Conservation (phyloP, 2,113 vertebrate genomes). For the Sturnus vulgaris region DNA sequence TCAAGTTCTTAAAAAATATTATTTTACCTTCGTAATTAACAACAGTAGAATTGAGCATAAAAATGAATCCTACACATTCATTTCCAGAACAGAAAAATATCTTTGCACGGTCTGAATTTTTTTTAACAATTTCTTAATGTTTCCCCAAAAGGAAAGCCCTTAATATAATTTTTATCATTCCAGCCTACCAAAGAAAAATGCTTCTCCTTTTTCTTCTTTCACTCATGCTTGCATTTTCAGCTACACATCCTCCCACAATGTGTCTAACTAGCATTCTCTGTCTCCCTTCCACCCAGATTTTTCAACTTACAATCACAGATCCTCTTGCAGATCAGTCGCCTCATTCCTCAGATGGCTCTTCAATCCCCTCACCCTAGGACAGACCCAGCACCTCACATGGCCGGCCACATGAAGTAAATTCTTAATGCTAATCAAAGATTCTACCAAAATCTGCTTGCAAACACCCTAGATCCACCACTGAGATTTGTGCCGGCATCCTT, state of each 20-base stretch:
- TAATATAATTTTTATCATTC: slow-evolving; percentile 15
- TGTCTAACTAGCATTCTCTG: slow-evolving; percentile 73
- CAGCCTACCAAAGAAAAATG: not conserved
- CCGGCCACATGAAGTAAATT: slow-evolving; percentile 68
- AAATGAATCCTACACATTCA: not conserved
- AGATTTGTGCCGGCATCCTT: slow-evolving; percentile 83
- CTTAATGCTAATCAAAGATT: slow-evolving; percentile 65
- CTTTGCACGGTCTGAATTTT: not conserved
- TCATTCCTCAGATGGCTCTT: slow-evolving; percentile 87
- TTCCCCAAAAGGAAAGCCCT: not conserved
- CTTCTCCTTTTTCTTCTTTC: slow-evolving; percentile 58
- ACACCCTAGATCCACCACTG: slow-evolving; percentile 72
- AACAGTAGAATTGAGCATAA: not conserved
- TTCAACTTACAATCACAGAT: slow-evolving; percentile 99
- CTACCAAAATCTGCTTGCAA: slow-evolving; percentile 64
- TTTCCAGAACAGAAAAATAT: slow-evolving; percentile 14
- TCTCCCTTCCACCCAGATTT: slow-evolving; percentile 75
- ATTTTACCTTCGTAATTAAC: not conserved
- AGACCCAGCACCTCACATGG: slow-evolving; percentile 76
- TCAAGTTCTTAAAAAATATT: not conserved
- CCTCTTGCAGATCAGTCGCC: slow-evolving; percentile 96
- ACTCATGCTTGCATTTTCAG: slow-evolving; percentile 70
- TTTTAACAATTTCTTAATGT: not conserved
- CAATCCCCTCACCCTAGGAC: slow-evolving; percentile 74
- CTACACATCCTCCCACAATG: slow-evolving; percentile 75